Base-by-base conservation (phyloP, 2,113 vertebrate genomes). In the Varanus salvator region DNA sequence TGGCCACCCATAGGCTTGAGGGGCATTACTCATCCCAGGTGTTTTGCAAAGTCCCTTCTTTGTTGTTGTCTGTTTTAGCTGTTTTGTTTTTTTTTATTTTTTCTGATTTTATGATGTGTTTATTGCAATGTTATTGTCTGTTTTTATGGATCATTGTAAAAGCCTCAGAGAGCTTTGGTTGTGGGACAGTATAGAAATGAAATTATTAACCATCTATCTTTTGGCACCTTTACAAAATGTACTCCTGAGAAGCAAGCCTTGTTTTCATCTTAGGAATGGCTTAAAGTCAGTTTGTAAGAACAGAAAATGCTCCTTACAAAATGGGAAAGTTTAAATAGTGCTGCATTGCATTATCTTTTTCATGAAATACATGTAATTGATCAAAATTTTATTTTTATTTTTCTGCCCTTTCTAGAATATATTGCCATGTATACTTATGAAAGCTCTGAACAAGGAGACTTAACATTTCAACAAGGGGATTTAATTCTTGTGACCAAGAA, bases 341-440 rank as follows among this genome's bases (percentile, higher is more conserved):
- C 31, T n/a, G 9, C 2, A 75, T 2, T 88, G 34, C 4, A 54
- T 3, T 19, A 27, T 23, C 50, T 34, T 72, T 19, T 83, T 72
- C 50, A 77, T 78, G 66, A 88, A 91, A 1, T 54, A 54, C 21
- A 3, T 86, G 54, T 52, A 31, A 21, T 86, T 17, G 34, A 71
- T 84, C 94, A 90, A 78, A 89, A 25, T 90, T 93, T 85, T 74
- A 64, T 94, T 96, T 94, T 95, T 94, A 88, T 92, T 75, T 94
- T 25, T 97, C 95, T 96, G 52, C 87, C 82, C 94, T 90, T 57
- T 95, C 7, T 97, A 99, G 99, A 99, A 92, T 99, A 98, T 92
- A 94, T 99, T 93, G 99, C 99, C 93, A 99, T 99, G 99, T 99
- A 99, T 95, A 99, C 98, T 25, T 99, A 99, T 11, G 99, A 99